A percentile compares a stretch with the other conserved stretches of the same genome.
phyloP scores from a whole-genome alignment of 2,113 vertebrate genomes.

The Dromiciops gliroides region DNA sequence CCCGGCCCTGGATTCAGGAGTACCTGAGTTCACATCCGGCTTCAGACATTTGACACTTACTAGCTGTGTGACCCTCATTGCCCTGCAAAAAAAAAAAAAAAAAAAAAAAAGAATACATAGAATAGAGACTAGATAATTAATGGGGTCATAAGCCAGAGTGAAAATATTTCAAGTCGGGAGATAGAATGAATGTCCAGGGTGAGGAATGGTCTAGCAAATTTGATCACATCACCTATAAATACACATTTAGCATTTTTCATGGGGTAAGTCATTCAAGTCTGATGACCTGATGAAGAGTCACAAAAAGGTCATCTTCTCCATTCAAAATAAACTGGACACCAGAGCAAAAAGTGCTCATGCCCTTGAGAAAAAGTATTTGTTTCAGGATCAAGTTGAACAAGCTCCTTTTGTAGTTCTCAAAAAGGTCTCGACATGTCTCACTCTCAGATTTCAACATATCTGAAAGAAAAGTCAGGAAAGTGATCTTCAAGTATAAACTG shows the following conservation, averaged over 20 bases:
- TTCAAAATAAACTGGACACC: constrained; percentile 87
- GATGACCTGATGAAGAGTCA: constrained; percentile 88
- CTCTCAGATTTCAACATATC: constrained; percentile 87
- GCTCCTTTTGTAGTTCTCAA: constrained; percentile 91
- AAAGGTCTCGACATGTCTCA: constrained; percentile 85
- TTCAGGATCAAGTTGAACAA: constrained; percentile 93
- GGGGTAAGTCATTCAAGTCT: constrained; percentile 84
- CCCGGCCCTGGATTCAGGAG: no score
- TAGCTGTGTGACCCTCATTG: no score
- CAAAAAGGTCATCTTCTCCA: constrained; percentile 91
- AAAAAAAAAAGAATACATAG: not conserved
- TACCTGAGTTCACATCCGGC: no score
- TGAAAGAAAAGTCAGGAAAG: constrained; percentile 87
- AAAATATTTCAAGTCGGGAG: not conserved
- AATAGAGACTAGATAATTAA: not conserved
- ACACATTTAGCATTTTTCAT: constrained; percentile 85
- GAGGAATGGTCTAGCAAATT: constrained; percentile 86
- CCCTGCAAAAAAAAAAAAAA: no score
- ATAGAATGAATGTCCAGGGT: not conserved
- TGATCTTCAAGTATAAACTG: constrained; percentile 82
- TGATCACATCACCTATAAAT: constrained; percentile 94
- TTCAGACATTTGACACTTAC: no score
- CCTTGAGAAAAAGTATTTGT: constrained; percentile 91
- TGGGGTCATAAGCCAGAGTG: not conserved
- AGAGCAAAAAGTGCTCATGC: constrained; percentile 85